A percentile compares a stretch with the other conserved stretches of the same genome.
Evolutionary conservation across 2,888 invertebrate genomes (phyloP).

Genomic region (Agrypnus murinus): DNA sequence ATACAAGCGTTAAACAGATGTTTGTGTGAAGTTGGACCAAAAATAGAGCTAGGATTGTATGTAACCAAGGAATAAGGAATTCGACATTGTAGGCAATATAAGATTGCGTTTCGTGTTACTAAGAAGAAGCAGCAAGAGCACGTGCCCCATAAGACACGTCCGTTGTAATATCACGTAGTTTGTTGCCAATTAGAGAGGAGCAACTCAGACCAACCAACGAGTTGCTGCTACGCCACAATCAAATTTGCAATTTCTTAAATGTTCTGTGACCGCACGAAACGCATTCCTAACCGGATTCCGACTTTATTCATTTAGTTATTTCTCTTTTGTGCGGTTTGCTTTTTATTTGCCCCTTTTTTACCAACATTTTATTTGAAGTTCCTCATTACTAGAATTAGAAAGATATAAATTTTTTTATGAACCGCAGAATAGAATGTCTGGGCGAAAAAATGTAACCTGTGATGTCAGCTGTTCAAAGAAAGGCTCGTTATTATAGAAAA

Average conservation of each 20-base stretch:
- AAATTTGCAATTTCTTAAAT: conserved; percentile 48
- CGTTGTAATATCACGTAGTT: conserved; percentile 46
- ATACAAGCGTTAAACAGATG: conserved; percentile 52
- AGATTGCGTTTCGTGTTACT: conserved; percentile 36
- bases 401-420: not conserved
- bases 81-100: conserved; percentile 31
- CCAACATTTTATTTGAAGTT: not conserved
- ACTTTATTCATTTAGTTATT: conserved; percentile 27
- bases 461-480: not conserved
- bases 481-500: not conserved
- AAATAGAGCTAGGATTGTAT: conserved; percentile 33
- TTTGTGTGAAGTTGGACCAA: conserved; percentile 36
- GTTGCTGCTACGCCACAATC: conserved; percentile 29
- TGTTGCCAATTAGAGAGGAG: conserved; percentile 44
- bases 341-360: conserved; percentile 11
- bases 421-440: not conserved
- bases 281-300: conserved; percentile 32
- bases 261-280: conserved; percentile 35
- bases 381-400: conserved; percentile 14
- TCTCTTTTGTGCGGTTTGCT: not conserved
- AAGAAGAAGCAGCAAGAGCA: conserved; percentile 20
- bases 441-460: not conserved
- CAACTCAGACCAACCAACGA: conserved; percentile 32
- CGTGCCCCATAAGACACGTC: conserved; percentile 44
- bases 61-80: conserved; percentile 34